A percentile compares a stretch with the other conserved stretches of the same genome.
These are phyloP conservation scores for Vanessa atalanta DNA, from an alignment of 1,140 invertebrate genomes.

Conservation along the genomic window DNA sequence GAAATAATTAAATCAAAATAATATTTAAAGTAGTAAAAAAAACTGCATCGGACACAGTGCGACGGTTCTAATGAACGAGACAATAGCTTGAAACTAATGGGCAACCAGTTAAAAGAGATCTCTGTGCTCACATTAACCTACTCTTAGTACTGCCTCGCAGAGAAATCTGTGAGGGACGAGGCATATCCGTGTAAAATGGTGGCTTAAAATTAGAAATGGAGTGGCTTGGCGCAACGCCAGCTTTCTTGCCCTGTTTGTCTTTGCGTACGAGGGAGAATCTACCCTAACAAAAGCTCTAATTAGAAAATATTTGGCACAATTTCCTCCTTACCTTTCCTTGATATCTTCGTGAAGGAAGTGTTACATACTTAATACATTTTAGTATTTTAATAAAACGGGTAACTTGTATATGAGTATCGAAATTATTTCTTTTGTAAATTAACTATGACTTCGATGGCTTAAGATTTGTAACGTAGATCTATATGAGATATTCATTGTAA, in stretches of 20 bases:
- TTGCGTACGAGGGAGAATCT: slow-evolving; percentile 45
- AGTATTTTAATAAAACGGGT: not conserved
- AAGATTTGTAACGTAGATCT: no score
- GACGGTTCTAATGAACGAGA: slow-evolving; percentile 59
- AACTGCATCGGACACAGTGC: slow-evolving; percentile 41
- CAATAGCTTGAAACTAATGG: slow-evolving; percentile 53
- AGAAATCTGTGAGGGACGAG: slow-evolving; percentile 39
- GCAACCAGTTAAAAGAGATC: slow-evolving; percentile 46
- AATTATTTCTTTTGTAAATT: no score
- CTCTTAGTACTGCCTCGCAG: slow-evolving; percentile 30
- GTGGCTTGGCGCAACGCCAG: slow-evolving; percentile 56
- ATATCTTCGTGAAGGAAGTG: not conserved
- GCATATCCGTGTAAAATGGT: slow-evolving; percentile 52
- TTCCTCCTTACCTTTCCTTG: slow-evolving; percentile 13
- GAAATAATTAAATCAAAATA: no score
- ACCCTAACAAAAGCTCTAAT: slow-evolving; percentile 40
- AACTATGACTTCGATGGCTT: no score
- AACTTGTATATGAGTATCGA: no score
- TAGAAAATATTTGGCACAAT: slow-evolving; percentile 46
- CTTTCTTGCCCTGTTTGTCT: slow-evolving; percentile 53
- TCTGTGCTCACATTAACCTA: slow-evolving; percentile 41
- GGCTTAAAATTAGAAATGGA: slow-evolving; percentile 59
- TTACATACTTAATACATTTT: slow-evolving; percentile 3
- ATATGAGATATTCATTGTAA: no score
- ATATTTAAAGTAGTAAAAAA: not conserved